phyloP scores from a whole-genome alignment of 2,797 vertebrate genomes.

The Rachycentron canadum region DNA sequence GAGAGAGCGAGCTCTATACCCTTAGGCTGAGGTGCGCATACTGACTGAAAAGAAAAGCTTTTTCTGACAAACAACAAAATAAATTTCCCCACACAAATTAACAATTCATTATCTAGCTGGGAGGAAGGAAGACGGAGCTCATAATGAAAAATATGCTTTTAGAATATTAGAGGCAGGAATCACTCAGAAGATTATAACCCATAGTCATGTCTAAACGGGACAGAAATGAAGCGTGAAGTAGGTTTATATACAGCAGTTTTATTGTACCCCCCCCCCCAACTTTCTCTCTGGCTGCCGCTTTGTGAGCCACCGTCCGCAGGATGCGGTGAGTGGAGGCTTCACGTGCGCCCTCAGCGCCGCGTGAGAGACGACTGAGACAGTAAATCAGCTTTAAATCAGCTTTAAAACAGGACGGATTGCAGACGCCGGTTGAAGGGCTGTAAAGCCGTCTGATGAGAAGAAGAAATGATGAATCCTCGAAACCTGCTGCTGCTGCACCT shows the following conservation, averaged over 20 bases:
- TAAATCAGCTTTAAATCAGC: constrained; percentile 48
- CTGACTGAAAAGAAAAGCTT: constrained; percentile 1
- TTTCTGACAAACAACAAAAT: constrained; percentile 39
- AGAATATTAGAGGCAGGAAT: constrained; percentile 11
- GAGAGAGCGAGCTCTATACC: constrained; percentile 10
- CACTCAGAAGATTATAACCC: not conserved
- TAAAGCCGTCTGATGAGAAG: constrained; percentile 27
- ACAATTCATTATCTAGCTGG: constrained; percentile 20
- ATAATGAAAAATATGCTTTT: not conserved
- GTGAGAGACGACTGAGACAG: not conserved
- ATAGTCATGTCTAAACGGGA: constrained; percentile 1
- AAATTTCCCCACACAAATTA: constrained; percentile 38
- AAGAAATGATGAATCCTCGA: constrained; percentile 13
- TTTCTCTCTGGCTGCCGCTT: constrained; percentile 37
- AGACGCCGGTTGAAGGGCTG: constrained; percentile 7
- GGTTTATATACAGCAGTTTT: not conserved
- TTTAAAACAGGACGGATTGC: constrained; percentile 17
- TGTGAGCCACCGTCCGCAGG: constrained; percentile 4
- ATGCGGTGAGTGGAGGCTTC: constrained; percentile 16
- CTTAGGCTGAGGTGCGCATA: constrained; percentile 7
- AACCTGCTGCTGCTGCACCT: constrained; percentile 40
- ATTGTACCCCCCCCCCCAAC: constrained; percentile 33
- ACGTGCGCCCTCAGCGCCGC: not conserved
- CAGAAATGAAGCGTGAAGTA: not conserved
- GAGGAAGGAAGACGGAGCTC: not conserved